Percentiles rank a stretch among this genome's conserved stretches.
phyloP scores from a whole-genome alignment of 2,797 vertebrate genomes.

The Enteromius trimaculatus region DNA sequence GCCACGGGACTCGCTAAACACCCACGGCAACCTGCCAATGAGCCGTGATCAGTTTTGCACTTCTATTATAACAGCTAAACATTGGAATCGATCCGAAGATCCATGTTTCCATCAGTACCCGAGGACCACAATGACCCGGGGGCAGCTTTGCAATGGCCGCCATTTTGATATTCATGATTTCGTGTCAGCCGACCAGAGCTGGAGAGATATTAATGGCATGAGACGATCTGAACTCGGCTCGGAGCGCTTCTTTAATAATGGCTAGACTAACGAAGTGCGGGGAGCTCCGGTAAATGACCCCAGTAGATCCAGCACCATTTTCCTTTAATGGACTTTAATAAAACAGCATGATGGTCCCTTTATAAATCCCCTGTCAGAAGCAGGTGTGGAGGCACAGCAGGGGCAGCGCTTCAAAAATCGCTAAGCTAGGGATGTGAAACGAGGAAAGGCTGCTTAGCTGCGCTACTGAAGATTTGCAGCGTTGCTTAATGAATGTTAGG shows the following conservation, averaged over 20 bases:
- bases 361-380: slow-evolving; percentile 44
- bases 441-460: slow-evolving; percentile 38
- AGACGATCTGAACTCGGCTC: slow-evolving; percentile 22
- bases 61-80: background rate
- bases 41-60: background rate
- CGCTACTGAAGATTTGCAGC: slow-evolving; percentile 24
- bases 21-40: background rate
- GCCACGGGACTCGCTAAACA: background rate
- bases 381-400: slow-evolving; percentile 40
- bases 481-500: slow-evolving; percentile 45
- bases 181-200: slow-evolving; percentile 3
- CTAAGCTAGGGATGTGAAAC: slow-evolving; percentile 32
- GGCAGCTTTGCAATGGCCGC: slow-evolving; percentile 5
- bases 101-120: slow-evolving; percentile 13
- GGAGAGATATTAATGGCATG: slow-evolving; percentile 50
- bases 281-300: slow-evolving; percentile 75
- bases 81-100: slow-evolving; percentile 6
- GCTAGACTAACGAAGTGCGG: slow-evolving; percentile 61
- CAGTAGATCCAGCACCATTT: slow-evolving; percentile 71
- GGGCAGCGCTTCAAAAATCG: slow-evolving; percentile 34
- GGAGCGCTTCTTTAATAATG: slow-evolving; percentile 50
- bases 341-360: slow-evolving; percentile 46
- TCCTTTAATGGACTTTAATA: slow-evolving; percentile 55
- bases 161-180: slow-evolving; percentile 55
- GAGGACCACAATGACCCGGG: slow-evolving; percentile 6